Evolutionary conservation across 2,888 invertebrate species (phyloP).

Genomic region (Agriopis leucophaearia): DNA sequence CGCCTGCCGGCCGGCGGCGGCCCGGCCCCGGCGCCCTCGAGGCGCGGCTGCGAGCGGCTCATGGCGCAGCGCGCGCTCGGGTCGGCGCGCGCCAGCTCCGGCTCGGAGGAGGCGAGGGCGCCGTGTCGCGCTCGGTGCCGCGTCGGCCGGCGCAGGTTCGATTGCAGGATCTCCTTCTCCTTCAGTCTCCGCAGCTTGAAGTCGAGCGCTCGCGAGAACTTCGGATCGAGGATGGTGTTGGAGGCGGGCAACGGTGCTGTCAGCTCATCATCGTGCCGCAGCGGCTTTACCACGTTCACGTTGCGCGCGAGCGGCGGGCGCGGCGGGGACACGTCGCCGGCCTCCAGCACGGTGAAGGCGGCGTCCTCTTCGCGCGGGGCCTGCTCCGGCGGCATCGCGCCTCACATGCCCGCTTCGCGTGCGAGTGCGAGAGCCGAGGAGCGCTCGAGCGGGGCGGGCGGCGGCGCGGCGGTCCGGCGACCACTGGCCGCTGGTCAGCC

Average conservation of each 20-base stretch:
- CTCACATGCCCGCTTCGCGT: slow-evolving; percentile 46
- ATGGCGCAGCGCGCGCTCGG: neutral
- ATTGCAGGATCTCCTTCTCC: slow-evolving; percentile 83
- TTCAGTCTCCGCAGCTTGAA: slow-evolving; percentile 90
- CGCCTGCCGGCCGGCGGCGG: slow-evolving; percentile 45
- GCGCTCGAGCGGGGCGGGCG: neutral
- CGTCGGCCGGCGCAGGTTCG: slow-evolving; percentile 68
- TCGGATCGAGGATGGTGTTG: slow-evolving; percentile 72
- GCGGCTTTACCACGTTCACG: slow-evolving; percentile 72
- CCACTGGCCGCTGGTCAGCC: slow-evolving; percentile 55
- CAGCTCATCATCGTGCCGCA: slow-evolving; percentile 57
- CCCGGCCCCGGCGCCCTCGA: slow-evolving; percentile 50
- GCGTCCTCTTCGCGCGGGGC: slow-evolving; percentile 55
- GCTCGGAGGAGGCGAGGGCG: slow-evolving; percentile 71
- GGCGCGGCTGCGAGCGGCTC: slow-evolving; percentile 66
- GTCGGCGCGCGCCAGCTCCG: slow-evolving; percentile 83
- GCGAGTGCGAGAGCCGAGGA: slow-evolving; percentile 49
- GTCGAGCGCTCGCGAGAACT: slow-evolving; percentile 90
- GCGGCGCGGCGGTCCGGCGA: slow-evolving; percentile 42
- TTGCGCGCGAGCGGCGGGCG: slow-evolving; percentile 51
- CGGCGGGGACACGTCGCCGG: slow-evolving; percentile 33
- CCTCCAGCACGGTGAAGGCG: slow-evolving; percentile 66
- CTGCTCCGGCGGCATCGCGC: slow-evolving; percentile 69
- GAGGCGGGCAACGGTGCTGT: slow-evolving; percentile 32
- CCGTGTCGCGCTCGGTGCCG: slow-evolving; percentile 57